Evolutionary conservation across 2,113 vertebrate species (phyloP).

Genomic region (Erpornis zantholeuca): DNA sequence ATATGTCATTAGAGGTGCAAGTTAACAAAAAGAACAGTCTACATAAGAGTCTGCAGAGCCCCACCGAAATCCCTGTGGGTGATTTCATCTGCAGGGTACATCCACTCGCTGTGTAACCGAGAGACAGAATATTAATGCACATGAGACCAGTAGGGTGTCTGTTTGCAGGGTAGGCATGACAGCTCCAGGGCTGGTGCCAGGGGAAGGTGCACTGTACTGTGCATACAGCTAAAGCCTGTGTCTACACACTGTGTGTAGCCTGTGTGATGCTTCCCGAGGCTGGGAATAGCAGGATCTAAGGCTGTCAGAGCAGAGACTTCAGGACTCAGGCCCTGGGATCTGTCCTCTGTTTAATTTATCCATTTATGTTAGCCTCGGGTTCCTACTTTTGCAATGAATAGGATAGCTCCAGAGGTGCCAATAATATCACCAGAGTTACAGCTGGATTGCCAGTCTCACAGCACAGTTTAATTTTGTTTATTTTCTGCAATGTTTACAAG

Average conservation of each 20-base stretch:
- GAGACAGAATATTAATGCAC: constrained; percentile 6
- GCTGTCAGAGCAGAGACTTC: background rate
- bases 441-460: background rate
- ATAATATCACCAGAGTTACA: background rate
- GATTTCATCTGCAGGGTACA: background rate
- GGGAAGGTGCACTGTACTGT: rapidly evolving
- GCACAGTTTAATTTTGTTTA: background rate
- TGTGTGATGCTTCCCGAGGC: rapidly evolving
- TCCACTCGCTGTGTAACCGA: background rate
- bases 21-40: background rate
- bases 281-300: background rate
- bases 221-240: background rate
- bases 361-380: background rate
- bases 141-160: background rate
- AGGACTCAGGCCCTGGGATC: background rate
- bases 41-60: background rate
- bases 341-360: background rate
- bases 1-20: background rate
- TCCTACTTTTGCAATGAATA: background rate
- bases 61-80: background rate
- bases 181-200: background rate
- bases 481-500: background rate
- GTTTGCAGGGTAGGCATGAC: background rate
- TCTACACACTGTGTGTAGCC: no score
- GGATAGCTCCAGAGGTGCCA: background rate